Conservation (phyloP, 92 coral and sea anemone genomes). For the Zoanthus sociatus region DNA sequence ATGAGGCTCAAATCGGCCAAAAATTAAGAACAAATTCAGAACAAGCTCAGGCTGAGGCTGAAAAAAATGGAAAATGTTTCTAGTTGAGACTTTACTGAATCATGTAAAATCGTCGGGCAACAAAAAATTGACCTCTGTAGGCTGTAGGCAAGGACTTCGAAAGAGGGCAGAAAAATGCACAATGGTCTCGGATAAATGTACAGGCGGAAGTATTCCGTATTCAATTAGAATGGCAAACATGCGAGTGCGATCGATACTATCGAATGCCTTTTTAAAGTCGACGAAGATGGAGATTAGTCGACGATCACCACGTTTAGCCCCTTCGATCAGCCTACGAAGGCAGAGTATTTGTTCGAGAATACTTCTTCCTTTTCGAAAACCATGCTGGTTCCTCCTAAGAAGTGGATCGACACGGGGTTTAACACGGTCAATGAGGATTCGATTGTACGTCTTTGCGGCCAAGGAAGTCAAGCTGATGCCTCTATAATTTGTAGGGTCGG, state of each 20-base stretch:
- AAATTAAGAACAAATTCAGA: too few species aligned
- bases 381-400: background rate
- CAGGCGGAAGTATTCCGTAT: background rate
- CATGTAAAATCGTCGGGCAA: too few species aligned
- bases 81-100: too few species aligned
- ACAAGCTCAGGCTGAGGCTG: too few species aligned
- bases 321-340: too few species aligned
- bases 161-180: too few species aligned
- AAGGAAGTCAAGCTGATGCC: constrained; percentile 14
- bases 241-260: background rate
- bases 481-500: constrained; percentile 15
- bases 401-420: constrained; percentile 16
- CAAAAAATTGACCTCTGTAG: too few species aligned
- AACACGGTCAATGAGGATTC: background rate
- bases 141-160: too few species aligned
- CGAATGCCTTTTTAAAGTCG: background rate
- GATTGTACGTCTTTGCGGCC: constrained; percentile 18
- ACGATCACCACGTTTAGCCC: too few species aligned
- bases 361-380: constrained; percentile 7
- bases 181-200: too few species aligned
- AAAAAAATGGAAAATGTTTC: too few species aligned
- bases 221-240: background rate
- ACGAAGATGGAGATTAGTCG: background rate
- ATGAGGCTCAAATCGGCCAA: too few species aligned
- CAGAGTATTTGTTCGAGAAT: constrained; percentile 8